A percentile compares a stretch with the other conserved stretches of the same genome.
Conservation (phyloP, 2,888 invertebrate species). For the Andrena chrysosceles region DNA sequence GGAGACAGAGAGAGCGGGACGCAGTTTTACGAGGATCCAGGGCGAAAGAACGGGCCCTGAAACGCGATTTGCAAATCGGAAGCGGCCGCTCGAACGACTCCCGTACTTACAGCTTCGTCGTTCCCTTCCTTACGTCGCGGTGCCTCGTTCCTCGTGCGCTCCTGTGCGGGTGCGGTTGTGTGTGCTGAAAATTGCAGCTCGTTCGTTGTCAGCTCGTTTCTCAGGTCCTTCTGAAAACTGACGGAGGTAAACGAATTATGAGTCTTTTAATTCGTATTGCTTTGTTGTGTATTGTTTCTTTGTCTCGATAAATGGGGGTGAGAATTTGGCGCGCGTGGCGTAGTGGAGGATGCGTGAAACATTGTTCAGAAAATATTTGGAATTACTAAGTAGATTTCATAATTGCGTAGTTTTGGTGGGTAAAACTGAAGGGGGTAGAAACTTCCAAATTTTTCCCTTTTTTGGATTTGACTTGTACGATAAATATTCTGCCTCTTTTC, state of each 20-base stretch:
- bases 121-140: constrained; percentile 34
- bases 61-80: constrained; percentile 61
- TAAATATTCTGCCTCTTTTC: too few relatives aligned
- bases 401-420: too few relatives aligned
- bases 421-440: too few relatives aligned
- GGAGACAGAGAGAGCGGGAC: constrained; percentile 8
- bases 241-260: constrained; percentile 34
- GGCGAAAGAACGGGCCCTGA: constrained; percentile 34
- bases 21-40: constrained; percentile 60
- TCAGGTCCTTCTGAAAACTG: constrained; percentile 61
- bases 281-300: too few relatives aligned
- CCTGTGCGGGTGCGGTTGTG: constrained; percentile 7
- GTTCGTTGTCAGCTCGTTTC: constrained; percentile 35
- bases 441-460: too few relatives aligned
- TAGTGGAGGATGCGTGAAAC: too few relatives aligned
- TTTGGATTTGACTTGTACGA: too few relatives aligned
- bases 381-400: too few relatives aligned
- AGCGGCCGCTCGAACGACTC: constrained; percentile 46
- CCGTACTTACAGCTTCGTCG: constrained; percentile 65
- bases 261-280: background rate
- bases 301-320: too few relatives aligned
- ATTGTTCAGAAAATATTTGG: too few relatives aligned
- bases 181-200: constrained; percentile 24
- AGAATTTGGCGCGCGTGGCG: too few relatives aligned
- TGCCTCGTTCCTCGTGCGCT: constrained; percentile 4